phyloP scores from a whole-genome alignment of 2,888 invertebrate genomes.

The Encarsia formosa region DNA sequence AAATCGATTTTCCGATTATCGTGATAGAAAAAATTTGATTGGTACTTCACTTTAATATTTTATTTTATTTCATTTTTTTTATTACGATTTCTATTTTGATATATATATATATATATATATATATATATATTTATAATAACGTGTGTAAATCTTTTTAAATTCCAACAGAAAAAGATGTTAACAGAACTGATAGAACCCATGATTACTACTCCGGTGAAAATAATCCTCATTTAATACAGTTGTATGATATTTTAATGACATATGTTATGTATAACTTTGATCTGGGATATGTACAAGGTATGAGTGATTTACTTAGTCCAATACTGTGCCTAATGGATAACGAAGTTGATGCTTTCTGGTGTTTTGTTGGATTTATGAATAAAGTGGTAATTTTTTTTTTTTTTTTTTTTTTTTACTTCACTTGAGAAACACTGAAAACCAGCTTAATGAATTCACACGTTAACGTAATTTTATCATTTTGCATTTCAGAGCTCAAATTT shows the following conservation, averaged over 20 bases:
- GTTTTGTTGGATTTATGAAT: constrained; percentile 97
- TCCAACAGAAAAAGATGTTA: constrained; percentile 85
- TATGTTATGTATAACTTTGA: constrained; percentile 99
- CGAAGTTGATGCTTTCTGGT: constrained; percentile 98
- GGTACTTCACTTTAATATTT: constrained; percentile 55
- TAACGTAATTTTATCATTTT: not conserved
- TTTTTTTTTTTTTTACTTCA: constrained; percentile 5
- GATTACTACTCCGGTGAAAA: constrained; percentile 91
- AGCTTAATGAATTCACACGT: not conserved
- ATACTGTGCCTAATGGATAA: constrained; percentile 82
- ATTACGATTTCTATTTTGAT: too few relatives aligned
- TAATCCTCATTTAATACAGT: constrained; percentile 78
- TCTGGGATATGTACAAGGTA: constrained; percentile 92
- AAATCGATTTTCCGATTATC: constrained; percentile 77
- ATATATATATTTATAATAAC: not conserved
- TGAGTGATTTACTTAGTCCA: constrained; percentile 95
- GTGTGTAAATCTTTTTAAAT: too few relatives aligned
- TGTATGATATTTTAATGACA: constrained; percentile 94
- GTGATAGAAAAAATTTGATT: constrained; percentile 88
- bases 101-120: too few relatives aligned
- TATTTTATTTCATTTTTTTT: too few relatives aligned
- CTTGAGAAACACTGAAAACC: not conserved
- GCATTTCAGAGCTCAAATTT: constrained; percentile 74
- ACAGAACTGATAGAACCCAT: constrained; percentile 87
- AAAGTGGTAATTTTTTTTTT: constrained; percentile 67